A percentile compares a stretch with the other conserved stretches of the same genome.
phyloP scores from a whole-genome alignment of 2,113 vertebrate genomes.

The Eudyptes chrysolophus region DNA sequence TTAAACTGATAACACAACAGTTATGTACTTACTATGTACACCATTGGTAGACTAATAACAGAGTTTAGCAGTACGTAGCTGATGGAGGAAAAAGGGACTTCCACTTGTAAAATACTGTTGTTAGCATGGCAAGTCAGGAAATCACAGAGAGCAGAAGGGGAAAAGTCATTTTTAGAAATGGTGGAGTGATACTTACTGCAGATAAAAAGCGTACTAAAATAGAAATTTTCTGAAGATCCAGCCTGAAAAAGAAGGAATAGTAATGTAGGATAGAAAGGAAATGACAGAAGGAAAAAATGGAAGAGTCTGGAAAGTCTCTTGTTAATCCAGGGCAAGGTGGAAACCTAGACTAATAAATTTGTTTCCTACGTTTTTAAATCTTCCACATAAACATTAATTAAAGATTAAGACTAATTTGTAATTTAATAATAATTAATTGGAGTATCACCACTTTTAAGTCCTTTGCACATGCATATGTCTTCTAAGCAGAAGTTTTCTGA shows the following conservation, averaged over 20 bases:
- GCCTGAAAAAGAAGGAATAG: not conserved
- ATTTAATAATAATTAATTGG: constrained; percentile 3
- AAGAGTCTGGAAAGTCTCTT: not conserved
- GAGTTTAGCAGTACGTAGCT: not conserved
- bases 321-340: constrained; percentile 32
- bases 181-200: not conserved
- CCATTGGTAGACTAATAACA: not conserved
- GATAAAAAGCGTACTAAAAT: constrained; percentile 1
- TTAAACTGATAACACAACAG: not conserved
- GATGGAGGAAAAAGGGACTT: not conserved
- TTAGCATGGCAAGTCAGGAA: not conserved
- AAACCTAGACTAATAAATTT: constrained; percentile 19
- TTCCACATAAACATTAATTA: constrained; percentile 23
- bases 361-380: constrained; percentile 9
- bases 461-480: not conserved
- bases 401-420: constrained; percentile 28
- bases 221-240: not conserved
- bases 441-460: constrained; percentile 1
- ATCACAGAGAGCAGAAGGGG: not conserved
- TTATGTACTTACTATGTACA: not conserved
- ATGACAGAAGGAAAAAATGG: constrained; percentile 22
- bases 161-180: not conserved
- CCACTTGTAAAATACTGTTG: not conserved
- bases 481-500: constrained; percentile 22
- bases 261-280: not conserved